Evolutionary conservation across 2,113 vertebrate genomes (phyloP).

Genomic region (Podarcis cretensis): DNA sequence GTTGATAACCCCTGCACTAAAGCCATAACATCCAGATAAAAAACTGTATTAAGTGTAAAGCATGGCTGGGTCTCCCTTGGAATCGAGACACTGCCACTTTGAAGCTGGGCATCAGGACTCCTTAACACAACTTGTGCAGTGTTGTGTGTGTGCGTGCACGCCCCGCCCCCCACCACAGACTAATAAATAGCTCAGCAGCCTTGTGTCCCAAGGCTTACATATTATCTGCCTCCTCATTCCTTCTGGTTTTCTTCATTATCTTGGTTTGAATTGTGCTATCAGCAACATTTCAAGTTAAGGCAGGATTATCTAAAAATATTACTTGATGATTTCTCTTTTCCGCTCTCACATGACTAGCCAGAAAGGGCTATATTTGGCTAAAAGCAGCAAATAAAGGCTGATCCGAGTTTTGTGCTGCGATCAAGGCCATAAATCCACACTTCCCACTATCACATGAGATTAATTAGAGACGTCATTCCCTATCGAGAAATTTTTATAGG

Average conservation of each 20-base stretch:
- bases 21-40: too few species aligned
- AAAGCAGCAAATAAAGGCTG: conserved; percentile 32
- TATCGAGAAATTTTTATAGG: not conserved
- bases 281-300: conserved; percentile 44
- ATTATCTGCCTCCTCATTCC: not conserved
- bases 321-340: conserved; percentile 40
- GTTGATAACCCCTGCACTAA: too few species aligned
- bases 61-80: conserved; percentile 7
- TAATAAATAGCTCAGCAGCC: conserved; percentile 45
- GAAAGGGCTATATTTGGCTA: conserved; percentile 35
- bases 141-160: conserved; percentile 40
- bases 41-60: too few species aligned
- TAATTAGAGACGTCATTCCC: conserved; percentile 49
- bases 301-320: conserved; percentile 61
- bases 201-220: conserved; percentile 32
- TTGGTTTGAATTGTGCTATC: conserved; percentile 14
- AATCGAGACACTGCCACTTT: conserved; percentile 25
- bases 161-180: too few species aligned
- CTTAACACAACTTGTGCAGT: conserved; percentile 66
- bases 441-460: conserved; percentile 56
- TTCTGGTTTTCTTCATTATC: conserved; percentile 15
- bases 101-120: conserved; percentile 64
- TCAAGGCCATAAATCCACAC: conserved; percentile 54
- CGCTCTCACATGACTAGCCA: conserved; percentile 36
- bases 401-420: conserved; percentile 53